Base-by-base conservation (phyloP, 2,888 invertebrate species). In the Papilio demoleus region DNA sequence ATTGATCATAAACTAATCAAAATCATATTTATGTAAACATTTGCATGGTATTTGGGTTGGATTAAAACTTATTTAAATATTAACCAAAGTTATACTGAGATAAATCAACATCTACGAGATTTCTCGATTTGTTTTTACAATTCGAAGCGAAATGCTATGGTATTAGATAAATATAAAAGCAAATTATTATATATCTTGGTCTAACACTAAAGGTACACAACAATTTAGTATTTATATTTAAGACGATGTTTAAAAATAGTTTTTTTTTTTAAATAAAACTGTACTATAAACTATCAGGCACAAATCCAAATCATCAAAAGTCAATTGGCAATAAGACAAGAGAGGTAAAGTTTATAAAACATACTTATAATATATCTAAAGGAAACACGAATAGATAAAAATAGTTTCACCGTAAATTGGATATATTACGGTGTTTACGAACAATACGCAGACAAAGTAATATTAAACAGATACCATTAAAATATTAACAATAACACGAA, bases 1-100 rank as follows among this genome's bases (percentile, higher is more conserved):
- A 72, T 72, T 74, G 76, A 81, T 83, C 82, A 83, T 83, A 83
- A 82, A 81, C 78, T 72, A 75, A 76, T 76, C 71, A 74, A 77
- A 77, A 75, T 72, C 34, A 56, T 47, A 70, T 65, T 65, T 62
- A 50, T 9, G 36, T 45, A 50, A 64, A 65, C 50, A 50, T 6
- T 31, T 17, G 17, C 12, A 27, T 56, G 53, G 31, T 56, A 56
- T 56, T 56, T 56, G 17, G 53, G 53, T 56, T 56, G 53, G 6
- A 3, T 56, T 17, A n/a, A 31, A 56, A 76, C 17, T 4, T 24
- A 24, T 53, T 64, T 63, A 59, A 27, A 59, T 22, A 27, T 34
- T 36, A 17, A 17, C 27, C 12, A 60, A 66, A 45, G 59, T 31
- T 4, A 12, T 31, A 31, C 31, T 31, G n/a, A n/a, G 53, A 17